A percentile compares a stretch with the other conserved stretches of the same genome.
These are phyloP conservation scores for Dorcus parallelipipedus DNA, from an alignment of 2,888 invertebrate genomes.

Conservation along the genomic window DNA sequence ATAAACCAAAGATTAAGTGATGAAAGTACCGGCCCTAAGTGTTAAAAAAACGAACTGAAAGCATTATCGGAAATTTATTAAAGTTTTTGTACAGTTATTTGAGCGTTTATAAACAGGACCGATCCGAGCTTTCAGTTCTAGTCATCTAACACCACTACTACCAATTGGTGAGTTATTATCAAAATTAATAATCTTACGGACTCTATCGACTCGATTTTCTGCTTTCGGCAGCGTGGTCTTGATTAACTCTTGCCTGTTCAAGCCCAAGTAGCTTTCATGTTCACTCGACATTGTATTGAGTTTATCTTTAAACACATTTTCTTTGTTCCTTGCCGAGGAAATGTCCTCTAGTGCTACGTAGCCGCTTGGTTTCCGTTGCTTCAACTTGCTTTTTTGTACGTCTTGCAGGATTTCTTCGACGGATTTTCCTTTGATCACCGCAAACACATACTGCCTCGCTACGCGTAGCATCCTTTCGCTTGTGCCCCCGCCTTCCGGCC, in stretches of 20 bases:
- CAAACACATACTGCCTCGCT: constrained; percentile 62
- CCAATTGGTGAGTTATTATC: constrained; percentile 32
- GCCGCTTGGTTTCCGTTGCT: constrained; percentile 49
- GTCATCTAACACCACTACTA: constrained; percentile 26
- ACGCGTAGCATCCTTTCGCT: constrained; percentile 72
- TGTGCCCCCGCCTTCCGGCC: constrained; percentile 57
- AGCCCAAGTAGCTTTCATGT: neutral
- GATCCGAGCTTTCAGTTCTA: constrained; percentile 4
- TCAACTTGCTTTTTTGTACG: constrained; percentile 36
- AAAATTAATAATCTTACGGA: constrained; percentile 42
- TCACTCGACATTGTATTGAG: constrained; percentile 20
- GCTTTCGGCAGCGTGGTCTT: constrained; percentile 9
- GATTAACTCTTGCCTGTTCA: constrained; percentile 7
- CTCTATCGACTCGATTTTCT: constrained; percentile 34
- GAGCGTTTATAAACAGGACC: neutral
- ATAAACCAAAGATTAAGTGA: no score
- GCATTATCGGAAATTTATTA: neutral
- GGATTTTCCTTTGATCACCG: constrained; percentile 62
- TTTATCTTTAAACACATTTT: constrained; percentile 21
- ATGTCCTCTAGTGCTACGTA: constrained; percentile 50
- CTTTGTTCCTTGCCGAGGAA: constrained; percentile 17
- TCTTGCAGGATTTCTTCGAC: constrained; percentile 60
- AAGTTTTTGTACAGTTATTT: neutral
- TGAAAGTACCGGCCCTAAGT: neutral
- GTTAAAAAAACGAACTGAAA: neutral